phyloP scores from a whole-genome alignment of 1,140 invertebrate genomes.

The Bradynema listronoti region DNA sequence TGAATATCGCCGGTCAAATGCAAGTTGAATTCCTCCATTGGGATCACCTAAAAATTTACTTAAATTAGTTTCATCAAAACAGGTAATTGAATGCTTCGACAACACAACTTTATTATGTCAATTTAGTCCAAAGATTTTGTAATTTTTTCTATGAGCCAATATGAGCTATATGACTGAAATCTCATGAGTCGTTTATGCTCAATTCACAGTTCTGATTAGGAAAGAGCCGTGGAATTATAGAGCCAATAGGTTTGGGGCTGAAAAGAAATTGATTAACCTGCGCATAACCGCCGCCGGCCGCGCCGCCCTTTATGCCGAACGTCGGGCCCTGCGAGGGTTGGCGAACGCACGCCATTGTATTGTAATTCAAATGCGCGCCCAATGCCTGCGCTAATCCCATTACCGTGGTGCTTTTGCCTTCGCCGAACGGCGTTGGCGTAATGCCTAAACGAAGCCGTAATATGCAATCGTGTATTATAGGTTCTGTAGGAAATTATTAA shows the following conservation, averaged over 20 bases:
- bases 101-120: no score
- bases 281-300: constrained; percentile 85
- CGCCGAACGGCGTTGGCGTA: constrained; percentile 89
- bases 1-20: constrained; percentile 98
- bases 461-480: neutral
- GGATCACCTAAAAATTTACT: constrained; percentile 72
- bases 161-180: no score
- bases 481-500: no score
- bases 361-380: constrained; percentile 73
- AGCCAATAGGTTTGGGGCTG: no score
- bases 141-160: no score
- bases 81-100: constrained; percentile 11
- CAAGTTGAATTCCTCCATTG: constrained; percentile 99
- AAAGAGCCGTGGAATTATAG: neutral
- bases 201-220: no score
- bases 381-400: constrained; percentile 88
- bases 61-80: neutral
- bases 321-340: constrained; percentile 97
- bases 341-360: constrained; percentile 87
- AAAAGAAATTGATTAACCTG: no score
- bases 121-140: constrained; percentile 1
- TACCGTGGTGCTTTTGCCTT: constrained; percentile 91
- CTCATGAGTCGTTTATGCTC: no score
- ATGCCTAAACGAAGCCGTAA: constrained; percentile 65
- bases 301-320: constrained; percentile 84